Percentiles rank a stretch among this genome's conserved stretches.
phyloP scores from a whole-genome alignment of 1,140 invertebrate species.

The Apis florea region DNA sequence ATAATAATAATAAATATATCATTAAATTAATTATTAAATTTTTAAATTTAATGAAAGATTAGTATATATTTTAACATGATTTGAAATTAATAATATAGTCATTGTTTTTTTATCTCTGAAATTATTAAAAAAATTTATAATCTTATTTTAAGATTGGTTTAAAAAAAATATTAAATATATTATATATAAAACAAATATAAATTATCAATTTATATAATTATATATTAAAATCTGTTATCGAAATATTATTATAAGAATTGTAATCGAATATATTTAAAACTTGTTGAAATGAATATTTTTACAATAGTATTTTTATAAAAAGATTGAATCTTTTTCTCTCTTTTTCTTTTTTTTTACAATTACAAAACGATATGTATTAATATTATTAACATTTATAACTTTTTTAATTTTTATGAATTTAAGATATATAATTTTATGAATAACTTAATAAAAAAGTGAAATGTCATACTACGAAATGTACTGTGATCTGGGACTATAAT shows the following conservation, averaged over 20 bases:
- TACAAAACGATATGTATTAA: background rate
- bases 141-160: background rate
- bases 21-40: background rate
- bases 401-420: background rate
- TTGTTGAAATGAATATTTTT: background rate
- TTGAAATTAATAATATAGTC: background rate
- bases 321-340: background rate
- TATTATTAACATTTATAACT: no score
- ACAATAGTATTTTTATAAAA: background rate
- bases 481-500: constrained; percentile 68
- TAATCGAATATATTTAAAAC: background rate
- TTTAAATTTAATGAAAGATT: background rate
- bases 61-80: background rate
- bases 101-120: background rate
- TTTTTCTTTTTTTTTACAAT: background rate
- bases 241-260: background rate
- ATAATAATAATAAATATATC: no score
- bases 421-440: background rate
- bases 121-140: background rate
- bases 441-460: constrained; percentile 28
- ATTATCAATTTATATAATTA: background rate
- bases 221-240: background rate
- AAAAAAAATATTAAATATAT: background rate
- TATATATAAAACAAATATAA: constrained; percentile 10
- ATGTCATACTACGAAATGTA: constrained; percentile 40